phyloP scores from a whole-genome alignment of 2,113 vertebrate species.

The Heterochromis multidens region DNA sequence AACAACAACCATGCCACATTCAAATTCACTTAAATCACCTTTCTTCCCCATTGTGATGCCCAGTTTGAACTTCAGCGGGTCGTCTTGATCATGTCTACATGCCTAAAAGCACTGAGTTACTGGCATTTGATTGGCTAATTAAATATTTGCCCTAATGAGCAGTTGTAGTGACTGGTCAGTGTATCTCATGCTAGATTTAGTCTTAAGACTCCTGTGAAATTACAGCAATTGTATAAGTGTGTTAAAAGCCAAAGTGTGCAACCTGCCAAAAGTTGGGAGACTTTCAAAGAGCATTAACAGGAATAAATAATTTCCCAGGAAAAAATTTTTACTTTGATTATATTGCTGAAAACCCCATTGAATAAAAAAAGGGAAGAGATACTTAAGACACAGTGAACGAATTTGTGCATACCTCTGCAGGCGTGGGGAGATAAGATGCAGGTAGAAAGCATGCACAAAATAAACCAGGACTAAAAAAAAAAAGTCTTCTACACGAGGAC shows the following conservation, averaged over 20 bases:
- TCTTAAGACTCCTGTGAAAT: no score
- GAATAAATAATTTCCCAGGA: background rate
- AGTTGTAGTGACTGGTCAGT: background rate
- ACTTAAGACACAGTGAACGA: background rate
- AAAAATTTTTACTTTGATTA: constrained; percentile 8
- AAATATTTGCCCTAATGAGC: background rate
- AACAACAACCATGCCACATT: no score
- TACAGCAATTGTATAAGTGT: no score
- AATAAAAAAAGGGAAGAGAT: background rate
- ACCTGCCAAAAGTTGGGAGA: background rate
- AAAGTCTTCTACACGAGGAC: background rate
- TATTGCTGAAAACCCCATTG: constrained; percentile 1
- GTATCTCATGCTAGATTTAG: no score
- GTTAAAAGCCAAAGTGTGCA: no score
- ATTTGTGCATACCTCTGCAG: background rate
- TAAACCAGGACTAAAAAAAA: background rate
- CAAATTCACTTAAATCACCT: no score
- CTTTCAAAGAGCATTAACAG: constrained; percentile 8
- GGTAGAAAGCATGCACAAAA: background rate
- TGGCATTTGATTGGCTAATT: background rate
- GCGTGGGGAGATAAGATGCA: background rate
- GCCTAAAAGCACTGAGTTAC: background rate
- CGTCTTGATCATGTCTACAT: background rate
- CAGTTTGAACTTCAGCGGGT: no score
- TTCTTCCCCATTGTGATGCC: no score